Conservation (phyloP, 2,113 vertebrate species). For the Pogona vitticeps region DNA sequence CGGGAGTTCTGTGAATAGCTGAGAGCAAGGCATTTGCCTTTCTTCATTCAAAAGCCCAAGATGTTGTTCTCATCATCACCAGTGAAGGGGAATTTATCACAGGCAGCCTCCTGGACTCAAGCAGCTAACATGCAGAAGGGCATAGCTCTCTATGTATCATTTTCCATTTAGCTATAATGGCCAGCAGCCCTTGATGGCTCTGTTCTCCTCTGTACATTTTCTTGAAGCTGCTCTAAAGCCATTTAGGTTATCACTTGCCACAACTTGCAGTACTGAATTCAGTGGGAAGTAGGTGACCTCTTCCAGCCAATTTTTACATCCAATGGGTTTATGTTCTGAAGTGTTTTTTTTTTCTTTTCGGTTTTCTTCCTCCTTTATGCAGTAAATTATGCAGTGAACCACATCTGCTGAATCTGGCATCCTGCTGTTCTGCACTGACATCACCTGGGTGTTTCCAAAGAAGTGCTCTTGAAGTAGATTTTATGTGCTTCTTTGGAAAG, state of each 20-base stretch:
- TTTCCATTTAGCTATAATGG: neutral
- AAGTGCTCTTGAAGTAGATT: slow-evolving; percentile 23
- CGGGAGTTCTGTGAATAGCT: neutral
- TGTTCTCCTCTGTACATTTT: neutral
- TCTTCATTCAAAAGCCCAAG: neutral
- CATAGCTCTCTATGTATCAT: neutral
- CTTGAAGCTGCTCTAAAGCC: neutral
- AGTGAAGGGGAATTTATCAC: neutral
- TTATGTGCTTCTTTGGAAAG: neutral
- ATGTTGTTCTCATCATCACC: neutral
- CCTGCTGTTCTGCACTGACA: neutral
- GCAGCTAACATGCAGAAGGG: too few relatives aligned
- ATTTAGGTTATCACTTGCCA: neutral
- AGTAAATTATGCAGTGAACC: neutral
- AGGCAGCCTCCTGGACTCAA: neutral
- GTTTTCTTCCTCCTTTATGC: neutral
- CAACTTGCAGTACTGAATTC: neutral
- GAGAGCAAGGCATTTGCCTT: neutral
- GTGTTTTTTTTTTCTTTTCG: neutral
- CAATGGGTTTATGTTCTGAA: neutral
- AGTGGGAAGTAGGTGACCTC: neutral
- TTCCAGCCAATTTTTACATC: neutral
- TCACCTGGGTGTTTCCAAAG: neutral
- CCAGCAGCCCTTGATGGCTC: neutral
- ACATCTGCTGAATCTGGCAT: neutral